Evolutionary conservation across 2,113 vertebrate species (phyloP), one percentile per base, ranked within the genome.

Genomic region (Oreamnos americanus): DNA sequence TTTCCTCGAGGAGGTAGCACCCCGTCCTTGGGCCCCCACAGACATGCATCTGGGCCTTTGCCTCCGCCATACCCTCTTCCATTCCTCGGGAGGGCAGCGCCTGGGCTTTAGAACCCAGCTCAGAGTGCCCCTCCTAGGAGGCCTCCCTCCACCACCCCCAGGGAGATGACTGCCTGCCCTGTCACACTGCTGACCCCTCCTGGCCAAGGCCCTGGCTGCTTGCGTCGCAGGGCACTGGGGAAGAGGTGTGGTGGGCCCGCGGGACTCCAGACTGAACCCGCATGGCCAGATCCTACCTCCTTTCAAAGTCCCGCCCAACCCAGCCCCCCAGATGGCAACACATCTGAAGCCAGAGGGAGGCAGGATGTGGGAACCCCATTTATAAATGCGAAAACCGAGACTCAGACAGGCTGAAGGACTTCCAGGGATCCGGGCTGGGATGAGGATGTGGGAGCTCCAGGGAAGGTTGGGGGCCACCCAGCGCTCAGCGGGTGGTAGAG

Each of bases 141-240:
- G 76, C 60, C 53, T 64, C 23, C 58, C 53, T n/a, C 60, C 53
- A 23, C 30, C 12, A 39, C 25, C 33, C 33, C 36, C 1, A 25
- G 36, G 36, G 67, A 33, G 60, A 60, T 14, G 76, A 33, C 47
- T 9, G 0, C 47, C 4, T 30, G 33, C 33, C 45, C 28, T 45
- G 36, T 7, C 28, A 36, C 19, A 14, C 8, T 23, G 28, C 58
- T 49, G 39, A 23, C 84, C 93, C 28, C 33, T 90, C 45, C 49
- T 5, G 33, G 28, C 51, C 49, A 7, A 2, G 45, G 17, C 89
- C 26, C 28, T 0, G 11, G 67, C 45, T 36, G 28, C 19, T 8
- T 47, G 91, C 0, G 1, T 3, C 7, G 6, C 19, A 6, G 83
- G 25, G 51, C 17, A 1, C 53, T 0, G 5, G 21, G 60, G 60